Base-by-base conservation (phyloP, 2,113 vertebrate species). In the Mirza zaza region DNA sequence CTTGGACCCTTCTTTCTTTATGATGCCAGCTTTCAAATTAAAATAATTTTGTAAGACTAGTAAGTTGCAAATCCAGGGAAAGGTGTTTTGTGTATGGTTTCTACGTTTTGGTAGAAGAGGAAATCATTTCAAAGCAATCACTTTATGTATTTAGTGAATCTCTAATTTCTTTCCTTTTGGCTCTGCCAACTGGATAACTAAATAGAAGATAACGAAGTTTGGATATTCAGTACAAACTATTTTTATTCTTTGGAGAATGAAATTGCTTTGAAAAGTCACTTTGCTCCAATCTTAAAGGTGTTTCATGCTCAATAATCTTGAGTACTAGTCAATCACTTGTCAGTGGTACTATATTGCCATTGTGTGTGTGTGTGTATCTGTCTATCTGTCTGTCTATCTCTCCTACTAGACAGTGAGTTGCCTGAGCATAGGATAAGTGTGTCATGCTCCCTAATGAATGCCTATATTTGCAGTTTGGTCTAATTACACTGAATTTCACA, bases 71-170 rank as follows among this genome's bases (percentile, higher is more conserved):
- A 90, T 92, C 89, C 94, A 97, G 50, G 92, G n/a, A 90, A 52
- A 82, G 76, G 39, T 79, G 75, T 94, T 89, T 65, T 96, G 63
- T 86, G 27, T 93, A 42, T 93, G 80, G 23, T 27, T 94, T 95
- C 88, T 75, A 91, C 39, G 32, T 93, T 97, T 93, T 89, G 52
- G 34, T 65, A 94, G 73, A 88, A 96, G 67, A 59, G 63, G 65
- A 77, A 93, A 91, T 94, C 57, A 88, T 76, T 97, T 97, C 71
- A 96, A n/a, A 92, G 85, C 57, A 92, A 91, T 88, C 36, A 95
- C 77, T 92, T 88, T 79, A 84, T 83, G 4, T 57, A 92, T 2
- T 94, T 97, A 97, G 75, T 76, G 55, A 97, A 76, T 77, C 67
- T 94, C 59, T 96, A 59, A 95, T 73, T 94, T 79, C 61, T 86